Evolutionary conservation across 2,888 invertebrate species (phyloP), one percentile per base, ranked within the genome.

Genomic region (Hyalella azteca): DNA sequence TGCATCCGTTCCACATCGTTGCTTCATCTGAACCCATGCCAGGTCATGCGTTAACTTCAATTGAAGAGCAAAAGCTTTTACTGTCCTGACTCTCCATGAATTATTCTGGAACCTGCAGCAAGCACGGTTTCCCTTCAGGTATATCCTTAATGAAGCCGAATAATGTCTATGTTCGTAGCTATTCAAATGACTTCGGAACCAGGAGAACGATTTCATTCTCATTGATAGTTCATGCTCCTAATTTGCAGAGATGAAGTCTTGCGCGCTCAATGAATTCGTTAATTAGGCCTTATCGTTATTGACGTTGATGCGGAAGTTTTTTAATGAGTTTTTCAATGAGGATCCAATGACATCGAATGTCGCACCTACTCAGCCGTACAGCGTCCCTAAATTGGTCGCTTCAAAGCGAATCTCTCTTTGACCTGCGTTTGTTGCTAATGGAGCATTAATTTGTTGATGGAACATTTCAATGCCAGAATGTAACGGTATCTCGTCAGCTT

Each of bases 281-380:
- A 66, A 66, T 66, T 66, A 66, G 39, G 26, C 66, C 36, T 15
- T 66, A 36, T 36, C 36, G 66, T 36, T 36, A 66, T 66, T 66
- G 66, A 36, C 66, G 36, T 66, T 66, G 36, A 5, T 66, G 36
- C 29, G 66, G 66, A 66, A 66, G 29, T 36, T 66, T 66, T 66
- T 66, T 66, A 66, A 66, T 36, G 66, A 66, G 36, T 32, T 22
- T 66, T 66, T 36, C 66, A 66, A 66, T 66, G 32, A 66, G 66
- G 5, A 66, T 54, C 54, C 22, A 54, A 54, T 54, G 54, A 13
- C 54, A 54, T 54, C 54, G 54, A 54, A 54, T 11, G 54, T 26
- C 26, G 54, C 26, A 9, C 26, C 7, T 22, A 29, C 9, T 9
- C 4, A 7, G 54, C 54, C 19, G 49, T 15, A n/a, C 49, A 7